Evolutionary conservation across 2,888 invertebrate species (phyloP).

Genomic region (Ophonus ardosiacus): DNA sequence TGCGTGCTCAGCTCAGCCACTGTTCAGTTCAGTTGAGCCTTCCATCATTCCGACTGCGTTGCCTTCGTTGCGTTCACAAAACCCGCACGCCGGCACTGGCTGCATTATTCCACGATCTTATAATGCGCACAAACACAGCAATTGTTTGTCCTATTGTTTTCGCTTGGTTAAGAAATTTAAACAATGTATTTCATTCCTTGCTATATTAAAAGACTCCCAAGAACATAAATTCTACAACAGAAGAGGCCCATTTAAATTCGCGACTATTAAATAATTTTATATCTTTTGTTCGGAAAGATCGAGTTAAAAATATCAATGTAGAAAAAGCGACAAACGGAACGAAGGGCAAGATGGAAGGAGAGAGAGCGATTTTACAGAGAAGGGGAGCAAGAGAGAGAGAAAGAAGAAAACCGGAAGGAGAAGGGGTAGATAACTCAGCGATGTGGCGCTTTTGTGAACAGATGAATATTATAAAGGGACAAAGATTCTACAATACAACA

Average conservation of each 20-base stretch:
- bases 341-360: slow-evolving; percentile 22
- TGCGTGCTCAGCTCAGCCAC: slow-evolving; percentile 13
- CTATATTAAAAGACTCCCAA: slow-evolving; percentile 58
- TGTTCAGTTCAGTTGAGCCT: slow-evolving; percentile 12
- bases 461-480: slow-evolving; percentile 76
- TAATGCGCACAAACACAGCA: slow-evolving; percentile 59
- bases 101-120: slow-evolving; percentile 59
- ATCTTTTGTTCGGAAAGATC: slow-evolving; percentile 67
- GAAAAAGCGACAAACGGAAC: slow-evolving; percentile 39
- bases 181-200: slow-evolving; percentile 63
- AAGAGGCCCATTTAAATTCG: slow-evolving; percentile 58
- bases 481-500: slow-evolving; percentile 75
- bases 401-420: slow-evolving; percentile 51
- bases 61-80: background rate
- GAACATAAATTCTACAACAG: slow-evolving; percentile 63
- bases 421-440: slow-evolving; percentile 71
- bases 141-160: slow-evolving; percentile 63
- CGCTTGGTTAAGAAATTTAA: slow-evolving; percentile 63
- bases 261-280: slow-evolving; percentile 67
- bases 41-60: slow-evolving; percentile 24
- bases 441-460: slow-evolving; percentile 75
- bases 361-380: background rate
- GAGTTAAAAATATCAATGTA: slow-evolving; percentile 74
- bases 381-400: background rate
- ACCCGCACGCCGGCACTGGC: slow-evolving; percentile 24